Evolutionary conservation across 2,113 vertebrate species (phyloP).

Genomic region (Rhinoptilus africanus): DNA sequence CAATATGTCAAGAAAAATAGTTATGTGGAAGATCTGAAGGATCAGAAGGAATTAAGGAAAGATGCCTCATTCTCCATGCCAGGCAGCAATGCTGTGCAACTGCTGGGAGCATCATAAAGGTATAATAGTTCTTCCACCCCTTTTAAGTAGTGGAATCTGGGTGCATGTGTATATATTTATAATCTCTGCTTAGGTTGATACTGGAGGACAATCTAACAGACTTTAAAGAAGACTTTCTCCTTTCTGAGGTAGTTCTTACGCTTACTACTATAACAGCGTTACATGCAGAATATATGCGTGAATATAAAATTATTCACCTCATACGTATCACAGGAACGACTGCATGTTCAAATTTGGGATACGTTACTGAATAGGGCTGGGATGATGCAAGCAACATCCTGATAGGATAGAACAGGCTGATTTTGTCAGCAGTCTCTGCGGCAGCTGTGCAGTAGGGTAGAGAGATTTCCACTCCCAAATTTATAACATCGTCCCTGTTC

Average conservation of each 20-base stretch:
- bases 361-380: neutral
- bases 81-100: neutral
- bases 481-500: neutral
- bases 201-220: neutral
- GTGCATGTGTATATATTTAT: neutral
- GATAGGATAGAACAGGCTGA: neutral
- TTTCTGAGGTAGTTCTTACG: neutral
- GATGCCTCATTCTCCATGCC: neutral
- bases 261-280: fast-evolving
- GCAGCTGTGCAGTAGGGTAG: neutral
- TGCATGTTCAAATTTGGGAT: neutral
- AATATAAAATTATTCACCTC: neutral
- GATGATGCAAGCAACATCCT: neutral
- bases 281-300: neutral
- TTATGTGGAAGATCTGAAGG: neutral
- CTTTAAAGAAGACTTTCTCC: neutral
- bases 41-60: neutral
- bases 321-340: fast-evolving
- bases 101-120: neutral
- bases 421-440: neutral
- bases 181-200: neutral
- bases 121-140: neutral
- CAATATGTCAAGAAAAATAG: neutral
- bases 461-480: neutral
- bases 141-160: neutral